Evolutionary conservation across 2,888 invertebrate species (phyloP).

Genomic region (Cantharis rustica): DNA sequence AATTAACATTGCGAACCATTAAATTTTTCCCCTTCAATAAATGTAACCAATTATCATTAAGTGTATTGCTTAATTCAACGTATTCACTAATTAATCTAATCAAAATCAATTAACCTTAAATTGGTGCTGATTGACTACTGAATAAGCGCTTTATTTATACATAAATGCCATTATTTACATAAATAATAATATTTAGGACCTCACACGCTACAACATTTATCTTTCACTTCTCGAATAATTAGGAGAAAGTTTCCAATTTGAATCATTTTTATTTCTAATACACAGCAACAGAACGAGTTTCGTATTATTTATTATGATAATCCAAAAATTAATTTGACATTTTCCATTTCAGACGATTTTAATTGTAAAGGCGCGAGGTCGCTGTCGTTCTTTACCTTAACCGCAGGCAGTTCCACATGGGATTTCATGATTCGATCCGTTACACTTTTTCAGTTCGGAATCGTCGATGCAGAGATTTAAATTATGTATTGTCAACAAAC

Average conservation of each 20-base stretch:
- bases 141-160: neutral
- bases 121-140: neutral
- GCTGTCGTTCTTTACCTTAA: too few species aligned
- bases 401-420: too few species aligned
- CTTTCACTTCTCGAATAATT: neutral
- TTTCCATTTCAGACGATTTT: neutral
- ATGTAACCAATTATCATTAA: neutral
- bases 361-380: neutral
- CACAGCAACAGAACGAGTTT: neutral
- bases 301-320: neutral
- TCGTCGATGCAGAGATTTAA: neutral
- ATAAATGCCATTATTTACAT: neutral
- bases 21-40: neutral
- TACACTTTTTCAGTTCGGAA: neutral
- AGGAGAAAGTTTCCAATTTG: neutral
- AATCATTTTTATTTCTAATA: neutral
- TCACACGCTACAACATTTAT: neutral
- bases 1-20: neutral
- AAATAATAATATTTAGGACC: neutral
- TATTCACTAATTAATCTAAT: slow-evolving; percentile 15
- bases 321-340: neutral
- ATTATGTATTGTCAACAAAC: neutral
- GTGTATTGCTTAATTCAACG: neutral
- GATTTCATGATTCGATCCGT: neutral
- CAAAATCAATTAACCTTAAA: slow-evolving; percentile 2